phyloP scores from a whole-genome alignment of 1,140 invertebrate species.

The Solenopsis fugax region DNA sequence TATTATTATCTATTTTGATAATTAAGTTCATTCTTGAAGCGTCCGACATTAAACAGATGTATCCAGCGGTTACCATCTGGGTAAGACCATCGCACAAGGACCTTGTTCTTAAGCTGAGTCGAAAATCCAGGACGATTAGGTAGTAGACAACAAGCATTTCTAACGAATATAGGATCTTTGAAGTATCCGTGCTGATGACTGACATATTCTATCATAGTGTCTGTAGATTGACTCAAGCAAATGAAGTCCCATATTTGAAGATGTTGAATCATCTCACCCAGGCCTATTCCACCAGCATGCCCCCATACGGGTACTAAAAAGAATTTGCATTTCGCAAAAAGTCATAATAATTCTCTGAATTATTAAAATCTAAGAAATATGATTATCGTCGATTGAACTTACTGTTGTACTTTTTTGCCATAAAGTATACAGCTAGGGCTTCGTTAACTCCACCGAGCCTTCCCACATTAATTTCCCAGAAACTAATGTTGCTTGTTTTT shows the following conservation, averaged over 20 bases:
- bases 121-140: constrained; percentile 93
- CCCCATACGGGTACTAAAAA: constrained; percentile 95
- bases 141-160: constrained; percentile 86
- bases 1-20: background rate
- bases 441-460: constrained; percentile 96
- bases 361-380: background rate
- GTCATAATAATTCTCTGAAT: background rate
- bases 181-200: constrained; percentile 97
- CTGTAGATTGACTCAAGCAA: constrained; percentile 89
- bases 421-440: constrained; percentile 94
- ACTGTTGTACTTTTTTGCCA: constrained; percentile 93
- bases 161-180: constrained; percentile 89
- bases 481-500: constrained; percentile 92
- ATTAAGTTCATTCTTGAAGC: constrained; percentile 75
- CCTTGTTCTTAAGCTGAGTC: constrained; percentile 90
- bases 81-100: constrained; percentile 90
- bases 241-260: constrained; percentile 96
- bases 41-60: constrained; percentile 86
- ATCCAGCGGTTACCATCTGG: constrained; percentile 93
- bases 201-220: constrained; percentile 94
- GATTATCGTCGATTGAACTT: constrained; percentile 60
- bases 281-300: constrained; percentile 95
- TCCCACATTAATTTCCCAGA: constrained; percentile 96
- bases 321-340: constrained; percentile 16
- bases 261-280: constrained; percentile 97